Evolutionary conservation across 64 coral and sea anemone species (phyloP).

Genomic region (Hydrozoanthus tunicans): DNA sequence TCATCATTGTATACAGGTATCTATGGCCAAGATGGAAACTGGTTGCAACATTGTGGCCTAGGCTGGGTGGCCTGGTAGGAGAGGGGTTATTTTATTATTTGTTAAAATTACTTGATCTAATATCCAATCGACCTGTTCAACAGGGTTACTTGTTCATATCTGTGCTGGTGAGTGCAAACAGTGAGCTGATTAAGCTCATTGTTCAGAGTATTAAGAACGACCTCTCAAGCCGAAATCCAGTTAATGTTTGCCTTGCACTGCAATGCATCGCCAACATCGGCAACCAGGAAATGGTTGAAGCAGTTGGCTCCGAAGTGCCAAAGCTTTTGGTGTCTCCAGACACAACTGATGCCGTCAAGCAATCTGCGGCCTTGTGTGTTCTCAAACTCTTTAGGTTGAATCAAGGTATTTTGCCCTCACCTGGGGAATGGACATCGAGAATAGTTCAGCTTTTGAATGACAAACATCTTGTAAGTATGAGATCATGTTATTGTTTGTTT

Average conservation of each 20-base stretch:
- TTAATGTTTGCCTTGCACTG: conserved; percentile 87
- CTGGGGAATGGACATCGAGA: conserved; percentile 96
- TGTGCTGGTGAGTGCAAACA: conserved; percentile 96
- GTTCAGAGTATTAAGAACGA: conserved; percentile 98
- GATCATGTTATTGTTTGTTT: not conserved
- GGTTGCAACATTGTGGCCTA: no score
- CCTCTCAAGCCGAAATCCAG: conserved; percentile 89
- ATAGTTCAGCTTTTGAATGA: conserved; percentile 99
- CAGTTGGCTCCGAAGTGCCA: conserved; percentile 82
- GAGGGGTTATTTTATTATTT: no score
- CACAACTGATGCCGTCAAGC: conserved; percentile 94
- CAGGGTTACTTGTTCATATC: conserved; percentile 98
- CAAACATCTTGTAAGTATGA: conserved; percentile 87
- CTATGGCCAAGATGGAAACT: no score
- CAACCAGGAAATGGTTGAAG: conserved; percentile 96
- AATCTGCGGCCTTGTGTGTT: conserved; percentile 91
- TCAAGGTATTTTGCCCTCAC: conserved; percentile 68
- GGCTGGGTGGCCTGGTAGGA: no score
- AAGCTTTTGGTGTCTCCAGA: conserved; percentile 94
- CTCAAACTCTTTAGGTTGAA: conserved; percentile 89
- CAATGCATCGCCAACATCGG: conserved; percentile 98
- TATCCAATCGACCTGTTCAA: not conserved
- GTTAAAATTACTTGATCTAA: no score
- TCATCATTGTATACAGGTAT: no score
- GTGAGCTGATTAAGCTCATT: conserved; percentile 92